Base-by-base conservation (phyloP, 92 coral and sea anemone species). In the Parazoanthus swiftii region DNA sequence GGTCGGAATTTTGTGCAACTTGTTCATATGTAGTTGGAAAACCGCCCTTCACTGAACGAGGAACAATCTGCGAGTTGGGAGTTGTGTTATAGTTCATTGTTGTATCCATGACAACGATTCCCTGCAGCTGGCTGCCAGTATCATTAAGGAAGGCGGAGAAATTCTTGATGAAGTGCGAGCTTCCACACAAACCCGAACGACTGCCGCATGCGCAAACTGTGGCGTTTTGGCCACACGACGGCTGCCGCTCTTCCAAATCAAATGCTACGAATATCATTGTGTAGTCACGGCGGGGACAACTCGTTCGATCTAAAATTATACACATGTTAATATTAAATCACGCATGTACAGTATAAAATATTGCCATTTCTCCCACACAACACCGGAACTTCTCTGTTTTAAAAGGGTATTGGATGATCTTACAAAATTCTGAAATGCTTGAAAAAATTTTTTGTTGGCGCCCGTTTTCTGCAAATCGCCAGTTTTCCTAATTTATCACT, bases 261-360 rank as follows among this genome's bases (percentile, higher is more conserved):
- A 94, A 94, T 25, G 96, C 96, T 54, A 94, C 93, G 74, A 94
- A 90, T 65, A 92, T 82, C 78, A 92, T 54, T 4, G 96, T 94
- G 90, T 88, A 81, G 74, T 92, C 74, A 38, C 91, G 92, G 20
- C 74, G 76, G 48, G 46, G 85, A 50, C 94, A 92, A 11, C 21
- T 85, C 65, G 51, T 76, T 18, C 82, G 81, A 67, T 90, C 94
- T 92, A 43, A 3, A 74, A 54, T 74, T 2, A 39, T 42, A 37
- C 2, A 68, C 8, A 26, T 2, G 66, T 3, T 33, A 33, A 63
- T 51, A 35, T 75, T 75, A 18, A 63, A 18, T 0, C 68, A 63
- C 18, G 68, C 70, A 23, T 21, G n/a, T 63, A 63, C 25, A 14
- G 70, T 63, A 7, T 21, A 63, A 63, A 63, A 2, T 23, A 63